Base-by-base conservation (phyloP, 2,797 vertebrate genomes). In the Remorina albescens region DNA sequence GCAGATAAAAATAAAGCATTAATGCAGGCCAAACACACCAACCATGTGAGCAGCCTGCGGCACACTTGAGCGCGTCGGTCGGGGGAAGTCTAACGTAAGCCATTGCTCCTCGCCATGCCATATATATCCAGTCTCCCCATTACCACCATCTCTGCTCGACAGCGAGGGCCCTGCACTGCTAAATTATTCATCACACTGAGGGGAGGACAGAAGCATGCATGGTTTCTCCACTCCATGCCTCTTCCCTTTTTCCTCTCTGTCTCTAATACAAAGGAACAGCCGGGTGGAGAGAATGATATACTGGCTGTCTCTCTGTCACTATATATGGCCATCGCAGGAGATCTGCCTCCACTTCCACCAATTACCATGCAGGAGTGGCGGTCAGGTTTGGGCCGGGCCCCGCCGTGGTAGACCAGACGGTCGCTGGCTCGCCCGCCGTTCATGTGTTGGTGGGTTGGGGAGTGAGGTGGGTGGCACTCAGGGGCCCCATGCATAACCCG, bases 121-220 rank as follows among this genome's bases (percentile, higher is more conserved):
- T 74, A 88, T 89, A 87, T 83, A 89, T 90, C 85, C 88, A 86
- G 86, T 80, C 85, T 89, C 83, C 82, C 90, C 86, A 92, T 93
- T 90, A 92, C 88, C 88, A 86, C 84, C 86, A 78, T 81, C 89
- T 89, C 88, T 34, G 76, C 86, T 91, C 86, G 80, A 84, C 90
- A 86, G 87, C 84, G 70, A 84, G 90, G 89, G 84, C 89, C 89
- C 90, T 83, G 91, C 86, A 84, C 88, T 88, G 81, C 83, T 94
- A 84, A 94, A 94, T 93, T 92, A 94, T 94, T 93, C 91, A 93
- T 92, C 80, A 72, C 74, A 53, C 83, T 74, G 81, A 89, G 83
- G 86, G 84, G 84, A 90, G 86, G 90, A 86, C 89, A 88, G 88
- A 85, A 82, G 89, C 86, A 83, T 76, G 84, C 87, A 80, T 71